These are phyloP conservation scores for Biston betularia DNA, from an alignment of 2,888 invertebrate species.

Conservation along the genomic window DNA sequence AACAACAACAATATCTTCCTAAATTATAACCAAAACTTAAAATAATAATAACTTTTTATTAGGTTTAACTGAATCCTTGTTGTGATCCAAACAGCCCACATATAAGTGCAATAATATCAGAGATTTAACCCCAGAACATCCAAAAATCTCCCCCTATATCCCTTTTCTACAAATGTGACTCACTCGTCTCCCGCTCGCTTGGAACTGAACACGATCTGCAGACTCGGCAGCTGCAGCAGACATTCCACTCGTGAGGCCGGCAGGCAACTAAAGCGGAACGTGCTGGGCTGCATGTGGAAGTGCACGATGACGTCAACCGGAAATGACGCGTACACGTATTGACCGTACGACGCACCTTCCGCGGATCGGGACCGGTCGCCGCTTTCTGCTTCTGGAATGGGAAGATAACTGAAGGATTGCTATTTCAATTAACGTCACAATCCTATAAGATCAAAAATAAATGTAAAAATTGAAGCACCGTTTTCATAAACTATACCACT, in stretches of 20 bases:
- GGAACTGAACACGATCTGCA: constrained; percentile 98
- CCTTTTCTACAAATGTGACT: constrained; percentile 47
- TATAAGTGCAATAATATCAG: no score
- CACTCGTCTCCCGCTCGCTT: constrained; percentile 93
- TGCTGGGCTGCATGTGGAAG: constrained; percentile 99
- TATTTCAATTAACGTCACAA: no score
- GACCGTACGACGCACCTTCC: constrained; percentile 88
- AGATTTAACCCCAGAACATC: no score
- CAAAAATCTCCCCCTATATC: no score
- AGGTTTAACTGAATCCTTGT: no score
- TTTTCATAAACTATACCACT: no score
- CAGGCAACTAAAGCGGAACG: constrained; percentile 97
- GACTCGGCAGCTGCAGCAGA: constrained; percentile 97
- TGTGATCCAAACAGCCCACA: no score
- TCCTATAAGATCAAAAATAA: no score
- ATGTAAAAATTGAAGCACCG: no score
- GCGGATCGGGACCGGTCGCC: constrained; percentile 56
- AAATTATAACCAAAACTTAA: no score
- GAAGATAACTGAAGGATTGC: not conserved
- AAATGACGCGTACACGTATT: constrained; percentile 96
- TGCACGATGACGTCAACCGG: constrained; percentile 99
- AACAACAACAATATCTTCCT: no score
- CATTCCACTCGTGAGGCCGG: constrained; percentile 98
- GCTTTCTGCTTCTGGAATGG: constrained; percentile 68
- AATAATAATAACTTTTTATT: no score